Evolutionary conservation across 2,113 vertebrate species (phyloP).

Genomic region (Mystacornis crossleyi): DNA sequence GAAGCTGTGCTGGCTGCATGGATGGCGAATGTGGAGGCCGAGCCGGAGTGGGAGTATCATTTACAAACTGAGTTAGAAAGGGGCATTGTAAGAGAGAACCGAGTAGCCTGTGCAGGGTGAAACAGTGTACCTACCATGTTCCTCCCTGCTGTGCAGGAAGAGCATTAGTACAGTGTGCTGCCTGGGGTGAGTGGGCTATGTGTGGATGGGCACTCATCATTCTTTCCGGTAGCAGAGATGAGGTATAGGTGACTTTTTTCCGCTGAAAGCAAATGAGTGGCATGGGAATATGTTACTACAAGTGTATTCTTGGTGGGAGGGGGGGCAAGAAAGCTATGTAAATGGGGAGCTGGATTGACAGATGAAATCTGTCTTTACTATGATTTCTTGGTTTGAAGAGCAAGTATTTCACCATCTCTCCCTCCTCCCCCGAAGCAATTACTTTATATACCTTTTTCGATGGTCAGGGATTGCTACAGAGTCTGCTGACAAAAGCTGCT

Average conservation of each 20-base stretch:
- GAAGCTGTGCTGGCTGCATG: neutral
- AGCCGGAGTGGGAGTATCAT: neutral
- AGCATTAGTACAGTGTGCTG: accelerated
- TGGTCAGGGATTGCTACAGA: neutral
- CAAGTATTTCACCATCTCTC: neutral
- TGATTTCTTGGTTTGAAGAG: neutral
- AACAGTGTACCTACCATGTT: accelerated
- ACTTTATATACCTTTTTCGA: accelerated
- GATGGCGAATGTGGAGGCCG: neutral
- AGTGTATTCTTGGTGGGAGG: neutral
- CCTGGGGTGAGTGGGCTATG: accelerated
- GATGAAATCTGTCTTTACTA: neutral
- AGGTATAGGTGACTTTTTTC: neutral
- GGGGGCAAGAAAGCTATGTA: neutral
- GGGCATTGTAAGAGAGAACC: neutral
- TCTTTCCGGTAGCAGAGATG: neutral
- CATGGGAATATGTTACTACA: accelerated
- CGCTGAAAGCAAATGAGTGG: neutral
- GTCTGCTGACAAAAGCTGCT: neutral
- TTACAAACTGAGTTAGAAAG: neutral
- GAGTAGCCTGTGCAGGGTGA: accelerated
- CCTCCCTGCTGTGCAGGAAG: neutral
- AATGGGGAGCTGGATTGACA: neutral
- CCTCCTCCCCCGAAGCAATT: neutral
- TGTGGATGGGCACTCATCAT: accelerated